Base-by-base conservation (phyloP, 2,888 invertebrate genomes). In the Cremastobaeus sp. region DNA sequence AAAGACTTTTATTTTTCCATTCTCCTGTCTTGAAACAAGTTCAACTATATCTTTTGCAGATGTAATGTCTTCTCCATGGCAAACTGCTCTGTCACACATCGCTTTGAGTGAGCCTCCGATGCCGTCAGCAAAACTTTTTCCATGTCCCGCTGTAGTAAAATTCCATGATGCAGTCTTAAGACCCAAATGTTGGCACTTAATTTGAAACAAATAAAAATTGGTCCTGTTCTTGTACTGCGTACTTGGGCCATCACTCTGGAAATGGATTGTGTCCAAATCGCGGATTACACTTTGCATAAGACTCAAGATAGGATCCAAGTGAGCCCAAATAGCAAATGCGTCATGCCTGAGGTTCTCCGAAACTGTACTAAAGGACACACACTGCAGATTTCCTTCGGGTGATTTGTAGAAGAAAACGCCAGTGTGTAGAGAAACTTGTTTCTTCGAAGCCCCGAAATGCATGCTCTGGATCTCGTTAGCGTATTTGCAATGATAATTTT, bases 151-250 rank as follows among this genome's bases (percentile, higher is more conserved):
- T n/a, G n/a, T n/a, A n/a, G n/a, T n/a, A n/a, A n/a, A n/a, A n/a
- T 64, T 64, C 54, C 52, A 64, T 5, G 41, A 21, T 12, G 54
- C 55, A 54, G 9, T 34, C 32, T 55, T 39, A 12, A 66, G 6
- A 6, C 57, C 45, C 6, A 55, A 11, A 34, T 57, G 45, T 39
- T 66, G 17, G 21, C 66, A 66, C 34, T 66, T 57, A 2, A n/a
- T n/a, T n/a, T n/a, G n/a, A n/a, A n/a, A n/a, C n/a, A n/a, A n/a
- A n/a, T n/a, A n/a, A n/a, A n/a, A n/a, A n/a, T n/a, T n/a, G n/a
- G n/a, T n/a, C n/a, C n/a, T 57, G 14, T 66, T 66, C 43, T 66
- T 66, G 12, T 68, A 68, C 3, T 68, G 68, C 2, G 59, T 59
- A 20, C 48, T 48, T 21, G 55, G 55, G 0, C 59, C 68, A 59